A percentile compares a stretch with the other conserved stretches of the same genome.
Conservation (phyloP, 2,113 vertebrate genomes). For the Phylloscopus trochilus region DNA sequence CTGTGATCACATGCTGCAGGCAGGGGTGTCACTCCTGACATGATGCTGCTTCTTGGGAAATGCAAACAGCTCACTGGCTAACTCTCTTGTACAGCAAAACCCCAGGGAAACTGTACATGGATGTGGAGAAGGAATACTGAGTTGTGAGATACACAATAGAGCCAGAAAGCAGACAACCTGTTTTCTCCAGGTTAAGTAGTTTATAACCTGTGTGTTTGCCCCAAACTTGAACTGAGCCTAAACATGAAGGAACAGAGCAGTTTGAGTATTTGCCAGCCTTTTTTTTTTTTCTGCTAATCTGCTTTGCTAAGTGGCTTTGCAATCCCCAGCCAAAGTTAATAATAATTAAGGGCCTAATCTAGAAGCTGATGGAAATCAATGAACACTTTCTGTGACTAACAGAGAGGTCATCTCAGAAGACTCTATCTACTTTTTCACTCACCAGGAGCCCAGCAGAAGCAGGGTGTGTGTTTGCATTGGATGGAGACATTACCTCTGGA, state of each 20-base stretch:
- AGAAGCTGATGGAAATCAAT: background rate
- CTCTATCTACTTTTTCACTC: background rate
- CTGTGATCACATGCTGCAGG: background rate
- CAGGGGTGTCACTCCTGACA: background rate
- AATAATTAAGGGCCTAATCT: background rate
- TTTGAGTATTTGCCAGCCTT: background rate
- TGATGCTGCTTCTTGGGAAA: background rate
- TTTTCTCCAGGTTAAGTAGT: background rate
- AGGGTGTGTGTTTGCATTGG: background rate
- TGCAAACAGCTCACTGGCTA: background rate
- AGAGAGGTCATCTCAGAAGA: background rate
- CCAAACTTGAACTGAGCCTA: background rate
- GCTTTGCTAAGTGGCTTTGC: background rate
- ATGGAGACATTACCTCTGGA: background rate
- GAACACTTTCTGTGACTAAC: background rate
- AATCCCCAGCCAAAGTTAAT: background rate
- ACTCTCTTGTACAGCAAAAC: background rate
- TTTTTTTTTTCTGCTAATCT: background rate
- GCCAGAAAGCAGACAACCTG: background rate
- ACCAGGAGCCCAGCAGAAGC: background rate
- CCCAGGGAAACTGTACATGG: background rate
- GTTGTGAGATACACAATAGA: background rate
- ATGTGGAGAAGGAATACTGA: background rate
- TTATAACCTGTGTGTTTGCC: background rate
- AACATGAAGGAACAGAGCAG: background rate